These are phyloP conservation scores for Saguinus imperator DNA, from an alignment of 2,113 vertebrate species.

Conservation along the genomic window DNA sequence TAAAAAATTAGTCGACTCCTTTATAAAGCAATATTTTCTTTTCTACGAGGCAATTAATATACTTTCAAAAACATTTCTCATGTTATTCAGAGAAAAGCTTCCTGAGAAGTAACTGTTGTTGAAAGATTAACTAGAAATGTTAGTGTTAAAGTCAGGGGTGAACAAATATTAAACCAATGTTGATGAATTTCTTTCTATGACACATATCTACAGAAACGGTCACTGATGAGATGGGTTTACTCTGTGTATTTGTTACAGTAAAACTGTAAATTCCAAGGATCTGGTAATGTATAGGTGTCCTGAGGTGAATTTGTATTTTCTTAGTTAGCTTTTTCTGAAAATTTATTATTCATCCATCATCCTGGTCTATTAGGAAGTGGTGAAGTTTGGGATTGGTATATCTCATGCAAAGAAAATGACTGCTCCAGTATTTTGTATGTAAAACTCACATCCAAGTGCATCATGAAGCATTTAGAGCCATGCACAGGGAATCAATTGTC, in stretches of 20 bases:
- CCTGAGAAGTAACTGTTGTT: slow-evolving; percentile 26
- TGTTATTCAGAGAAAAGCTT: slow-evolving; percentile 50
- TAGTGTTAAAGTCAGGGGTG: background rate
- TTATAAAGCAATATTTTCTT: slow-evolving; percentile 9
- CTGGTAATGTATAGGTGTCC: slow-evolving; percentile 27
- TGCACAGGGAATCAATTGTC: background rate
- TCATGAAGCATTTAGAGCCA: background rate
- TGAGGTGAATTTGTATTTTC: slow-evolving; percentile 75
- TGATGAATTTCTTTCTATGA: slow-evolving; percentile 63
- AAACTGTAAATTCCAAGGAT: slow-evolving; percentile 62
- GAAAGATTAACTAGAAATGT: slow-evolving; percentile 58
- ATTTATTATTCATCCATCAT: slow-evolving; percentile 66
- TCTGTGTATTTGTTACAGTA: slow-evolving; percentile 57
- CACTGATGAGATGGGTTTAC: slow-evolving; percentile 72
- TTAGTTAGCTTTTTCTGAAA: slow-evolving; percentile 51
- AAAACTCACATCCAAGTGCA: slow-evolving; percentile 38
- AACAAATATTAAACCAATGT: slow-evolving; percentile 58
- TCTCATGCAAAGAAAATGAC: slow-evolving; percentile 65
- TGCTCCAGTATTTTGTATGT: slow-evolving; percentile 37
- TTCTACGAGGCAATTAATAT: background rate
- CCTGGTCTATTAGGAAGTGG: slow-evolving; percentile 58
- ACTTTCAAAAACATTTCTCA: background rate
- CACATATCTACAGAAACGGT: slow-evolving; percentile 59
- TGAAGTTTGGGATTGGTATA: slow-evolving; percentile 27
- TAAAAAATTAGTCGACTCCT: background rate